Percentiles rank a stretch among this genome's conserved stretches.
These are phyloP conservation scores for Drosophila leontia DNA, from an alignment of 1,140 invertebrate genomes.

Conservation along the genomic window DNA sequence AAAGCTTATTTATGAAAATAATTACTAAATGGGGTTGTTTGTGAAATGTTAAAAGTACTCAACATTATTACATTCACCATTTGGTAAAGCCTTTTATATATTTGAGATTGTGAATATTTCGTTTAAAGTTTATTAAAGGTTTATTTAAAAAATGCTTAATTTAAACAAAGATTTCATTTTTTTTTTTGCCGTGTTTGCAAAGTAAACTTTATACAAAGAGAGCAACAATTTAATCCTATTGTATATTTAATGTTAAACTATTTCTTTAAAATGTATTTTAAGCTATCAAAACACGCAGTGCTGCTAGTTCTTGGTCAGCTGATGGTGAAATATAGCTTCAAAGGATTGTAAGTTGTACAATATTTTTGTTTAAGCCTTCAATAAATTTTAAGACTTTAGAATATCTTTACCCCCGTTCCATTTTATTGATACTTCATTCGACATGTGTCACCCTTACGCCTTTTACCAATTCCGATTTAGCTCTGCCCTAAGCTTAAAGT, in stretches of 20 bases:
- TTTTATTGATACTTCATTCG: not conserved
- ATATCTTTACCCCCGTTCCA: not conserved
- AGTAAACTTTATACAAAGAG: too few species aligned
- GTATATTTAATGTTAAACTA: not conserved
- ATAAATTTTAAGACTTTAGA: not conserved
- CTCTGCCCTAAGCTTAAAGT: slow-evolving; percentile 18
- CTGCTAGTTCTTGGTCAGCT: not conserved
- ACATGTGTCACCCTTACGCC: too few species aligned
- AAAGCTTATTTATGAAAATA: slow-evolving; percentile 2
- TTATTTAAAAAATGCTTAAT: not conserved
- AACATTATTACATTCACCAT: too few species aligned
- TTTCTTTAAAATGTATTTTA: not conserved
- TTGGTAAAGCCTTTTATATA: too few species aligned
- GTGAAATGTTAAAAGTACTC: too few species aligned
- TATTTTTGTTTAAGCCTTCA: slow-evolving; percentile 12
- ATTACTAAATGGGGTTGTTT: not conserved
- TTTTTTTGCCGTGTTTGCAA: too few species aligned
- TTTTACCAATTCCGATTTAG: slow-evolving; percentile 24
- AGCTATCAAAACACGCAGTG: not conserved
- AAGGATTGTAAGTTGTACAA: not conserved
- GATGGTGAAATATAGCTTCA: not conserved
- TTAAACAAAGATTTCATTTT: not conserved
- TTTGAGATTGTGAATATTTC: not conserved
- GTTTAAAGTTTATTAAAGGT: not conserved
- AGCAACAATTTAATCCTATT: too few species aligned